Evolutionary conservation across 2,113 vertebrate genomes (phyloP), one percentile per base, ranked within the genome.

Genomic region (Laticauda laticaudata): DNA sequence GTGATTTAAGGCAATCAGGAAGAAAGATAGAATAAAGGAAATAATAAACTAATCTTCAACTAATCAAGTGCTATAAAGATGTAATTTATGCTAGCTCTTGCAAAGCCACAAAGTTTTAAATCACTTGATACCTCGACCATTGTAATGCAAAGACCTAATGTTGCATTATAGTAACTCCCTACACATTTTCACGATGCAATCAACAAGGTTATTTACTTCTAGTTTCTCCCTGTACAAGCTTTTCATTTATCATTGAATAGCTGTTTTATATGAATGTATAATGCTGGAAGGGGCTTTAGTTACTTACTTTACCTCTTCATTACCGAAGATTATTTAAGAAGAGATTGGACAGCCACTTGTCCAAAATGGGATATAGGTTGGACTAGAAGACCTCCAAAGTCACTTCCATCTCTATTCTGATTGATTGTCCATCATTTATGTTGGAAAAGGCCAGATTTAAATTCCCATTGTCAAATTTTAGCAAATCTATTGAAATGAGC

Each of bases 1-100:
- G 92, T 85, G 91, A 39, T 11, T 89, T 92, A 91, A 96, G 90
- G 57, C 14, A 53, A 21, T 75, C 51, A 39, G 39, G 10, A 4
- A n/a, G 64, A 69, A 81, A 29, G 61, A n/a, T 48, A 75, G 3
- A 29, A 34, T 20, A 15, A 91, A 21, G 34, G 59, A 14, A 69
- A 51, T 54, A 48, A 57, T 39, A 89, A 56, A 21, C 2, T 57
- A 89, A 26, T 45, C 12, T 14, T 56, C 54, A 1, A 4, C 43
- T 21, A 48, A 39, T 53, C 29, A 75, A 20, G 5, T 20, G 24
- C 12, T 20, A 5, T 64, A 45, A 7, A 23, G 21, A 57, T 43
- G 4, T 61, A 43, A 61, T 12, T 59, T 45, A 6, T 45, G 29
- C 45, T 53, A 75, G 26, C 6, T 26, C 45, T n/a, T 69, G 45